Evolutionary conservation across 2,888 invertebrate species (phyloP).

Genomic region (Netelia melanura): DNA sequence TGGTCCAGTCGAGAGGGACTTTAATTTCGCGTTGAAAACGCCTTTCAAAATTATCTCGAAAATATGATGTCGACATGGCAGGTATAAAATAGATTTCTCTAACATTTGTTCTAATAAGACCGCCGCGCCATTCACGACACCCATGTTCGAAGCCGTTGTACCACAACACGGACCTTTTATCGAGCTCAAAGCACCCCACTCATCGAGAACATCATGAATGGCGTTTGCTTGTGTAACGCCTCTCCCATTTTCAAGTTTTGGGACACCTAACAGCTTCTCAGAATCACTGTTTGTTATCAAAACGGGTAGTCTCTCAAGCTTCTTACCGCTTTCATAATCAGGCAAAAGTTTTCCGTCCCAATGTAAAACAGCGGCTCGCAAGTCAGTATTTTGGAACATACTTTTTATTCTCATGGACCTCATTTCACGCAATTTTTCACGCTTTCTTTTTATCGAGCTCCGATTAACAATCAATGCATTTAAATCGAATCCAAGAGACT

Average conservation of each 20-base stretch:
- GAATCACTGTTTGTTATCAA: conserved; percentile 46
- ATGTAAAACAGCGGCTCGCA: conserved; percentile 36
- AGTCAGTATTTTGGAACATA: too few species aligned
- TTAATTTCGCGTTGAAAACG: not conserved
- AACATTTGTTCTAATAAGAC: conserved; percentile 56
- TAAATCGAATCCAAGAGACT: too few species aligned
- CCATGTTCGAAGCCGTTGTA: conserved; percentile 62
- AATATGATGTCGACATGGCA: conserved; percentile 59
- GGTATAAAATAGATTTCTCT: conserved; percentile 45
- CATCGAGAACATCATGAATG: conserved; percentile 54
- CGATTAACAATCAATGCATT: conserved; percentile 23
- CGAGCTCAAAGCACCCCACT: conserved; percentile 50
- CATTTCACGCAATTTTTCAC: conserved; percentile 27
- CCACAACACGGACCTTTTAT: conserved; percentile 60
- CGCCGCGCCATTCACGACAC: conserved; percentile 51
- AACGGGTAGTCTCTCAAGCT: conserved; percentile 55
- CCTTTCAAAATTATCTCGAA: conserved; percentile 56
- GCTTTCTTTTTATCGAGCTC: conserved; percentile 40
- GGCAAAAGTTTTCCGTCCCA: conserved; percentile 58
- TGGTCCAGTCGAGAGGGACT: too few species aligned
- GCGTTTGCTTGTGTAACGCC: conserved; percentile 58
- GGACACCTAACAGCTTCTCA: conserved; percentile 59
- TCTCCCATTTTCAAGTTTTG: conserved; percentile 52
- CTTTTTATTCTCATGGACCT: too few species aligned
- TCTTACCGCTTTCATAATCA: conserved; percentile 39